phyloP scores from a whole-genome alignment of 2,797 vertebrate genomes.

The Helarctos malayanus region DNA sequence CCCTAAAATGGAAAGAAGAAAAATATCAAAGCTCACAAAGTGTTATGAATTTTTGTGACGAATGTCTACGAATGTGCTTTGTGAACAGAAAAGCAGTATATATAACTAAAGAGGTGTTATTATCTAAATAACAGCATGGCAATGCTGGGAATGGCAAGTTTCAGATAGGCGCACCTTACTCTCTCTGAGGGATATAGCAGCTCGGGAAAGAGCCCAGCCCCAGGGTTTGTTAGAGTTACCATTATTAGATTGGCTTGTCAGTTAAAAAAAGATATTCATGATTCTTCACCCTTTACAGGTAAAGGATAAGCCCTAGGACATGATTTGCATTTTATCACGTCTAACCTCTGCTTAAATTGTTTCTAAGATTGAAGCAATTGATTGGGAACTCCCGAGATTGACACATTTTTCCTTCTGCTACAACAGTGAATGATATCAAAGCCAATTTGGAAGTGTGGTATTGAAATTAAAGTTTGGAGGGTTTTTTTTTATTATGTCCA shows the following conservation, averaged over 20 bases:
- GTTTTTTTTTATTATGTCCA: background rate
- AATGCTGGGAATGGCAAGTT: constrained; percentile 8
- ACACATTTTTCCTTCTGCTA: background rate
- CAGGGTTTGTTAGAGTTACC: background rate
- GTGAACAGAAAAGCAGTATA: background rate
- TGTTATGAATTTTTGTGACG: background rate
- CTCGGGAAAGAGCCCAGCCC: background rate
- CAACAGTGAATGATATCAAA: constrained; percentile 26
- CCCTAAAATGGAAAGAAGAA: background rate
- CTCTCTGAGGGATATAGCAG: background rate
- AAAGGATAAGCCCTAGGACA: background rate
- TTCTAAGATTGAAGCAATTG: constrained; percentile 9
- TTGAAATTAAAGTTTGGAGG: constrained; percentile 13
- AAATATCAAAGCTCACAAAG: background rate
- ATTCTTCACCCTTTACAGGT: constrained; percentile 13
- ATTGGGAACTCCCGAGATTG: background rate
- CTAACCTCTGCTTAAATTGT: constrained; percentile 33
- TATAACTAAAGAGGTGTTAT: background rate
- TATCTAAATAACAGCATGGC: constrained; percentile 6
- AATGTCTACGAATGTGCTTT: background rate
- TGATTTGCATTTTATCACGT: background rate
- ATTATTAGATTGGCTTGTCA: background rate
- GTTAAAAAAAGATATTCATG: constrained; percentile 29
- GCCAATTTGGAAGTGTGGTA: constrained; percentile 20
- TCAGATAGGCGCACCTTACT: background rate